Evolutionary conservation across 2,113 vertebrate genomes (phyloP).

Genomic region (Mionectes macconnelli): DNA sequence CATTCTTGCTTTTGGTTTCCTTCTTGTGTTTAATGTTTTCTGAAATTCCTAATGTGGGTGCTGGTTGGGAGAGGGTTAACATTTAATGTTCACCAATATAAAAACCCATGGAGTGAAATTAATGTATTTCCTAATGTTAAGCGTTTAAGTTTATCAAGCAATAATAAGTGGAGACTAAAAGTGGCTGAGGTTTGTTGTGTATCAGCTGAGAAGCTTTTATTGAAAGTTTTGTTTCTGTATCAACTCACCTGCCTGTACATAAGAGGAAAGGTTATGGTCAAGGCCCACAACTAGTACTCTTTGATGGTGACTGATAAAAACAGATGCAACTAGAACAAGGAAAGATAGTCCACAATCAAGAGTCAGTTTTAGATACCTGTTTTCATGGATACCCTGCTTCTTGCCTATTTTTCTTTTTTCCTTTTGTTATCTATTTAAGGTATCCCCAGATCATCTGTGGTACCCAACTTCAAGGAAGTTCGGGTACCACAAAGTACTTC

Average conservation of each 20-base stretch:
- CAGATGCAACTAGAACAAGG: neutral
- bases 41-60: neutral
- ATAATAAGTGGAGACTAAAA: neutral
- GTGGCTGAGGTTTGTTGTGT: neutral
- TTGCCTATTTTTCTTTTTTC: neutral
- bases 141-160: neutral
- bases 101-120: neutral
- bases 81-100: neutral
- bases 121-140: neutral
- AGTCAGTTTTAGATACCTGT: neutral
- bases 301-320: neutral
- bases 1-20: neutral
- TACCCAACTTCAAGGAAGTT: neutral
- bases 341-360: neutral
- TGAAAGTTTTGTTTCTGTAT: neutral
- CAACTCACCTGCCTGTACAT: neutral
- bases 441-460: neutral
- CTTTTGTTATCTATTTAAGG: neutral
- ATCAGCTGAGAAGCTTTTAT: neutral
- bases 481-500: no score
- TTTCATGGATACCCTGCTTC: neutral
- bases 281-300: neutral
- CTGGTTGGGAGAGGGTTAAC: neutral
- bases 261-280: neutral
- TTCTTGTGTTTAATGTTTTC: neutral